Base-by-base conservation (phyloP, 2,888 invertebrate genomes). In the Brachylomia viminalis region DNA sequence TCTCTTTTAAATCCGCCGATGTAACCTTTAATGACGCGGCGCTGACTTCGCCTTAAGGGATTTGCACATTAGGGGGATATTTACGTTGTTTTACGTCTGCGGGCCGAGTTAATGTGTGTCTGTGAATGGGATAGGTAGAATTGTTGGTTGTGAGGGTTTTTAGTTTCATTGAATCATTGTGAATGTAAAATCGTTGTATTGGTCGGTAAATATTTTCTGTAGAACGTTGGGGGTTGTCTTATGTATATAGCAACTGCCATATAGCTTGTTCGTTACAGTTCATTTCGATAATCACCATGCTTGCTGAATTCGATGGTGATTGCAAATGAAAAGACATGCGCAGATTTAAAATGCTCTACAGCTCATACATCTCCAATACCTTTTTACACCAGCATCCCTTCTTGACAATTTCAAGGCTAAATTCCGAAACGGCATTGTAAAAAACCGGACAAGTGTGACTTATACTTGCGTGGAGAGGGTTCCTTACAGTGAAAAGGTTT, bases 1-100 rank as follows among this genome's bases (percentile, higher is more conserved):
- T 93, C 92, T 93, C 93, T 95, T 95, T 95, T 92, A 93, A 92
- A 94, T 92, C 90, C 89, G 82, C 82, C 91, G 86, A 88, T 90
- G 91, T 91, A 90, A 91, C 91, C 91, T 91, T 89, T 92, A 93
- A 93, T 92, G 92, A 90, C 80, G 88, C 89, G 82, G 68, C 84
- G 81, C 80, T 87, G 86, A 79, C 78, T 80, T 69, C 69, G 77
- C 71, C 78, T 83, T 78, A 69, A 77, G 74, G 75, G 74, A 85
- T 86, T 83, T 81, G 77, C 80, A 83, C 75, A 80, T 85, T 78
- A 84, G 69, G 59, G 42, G 17, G 56, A 68, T 33, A 47, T 72
- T 49, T 61, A 38, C 56, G 78, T 75, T 80, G 80, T 75, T 80
- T 80, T 77, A 56, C 75, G 72, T 76, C 81, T 81, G 56, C 65